Conservation (phyloP, 2,888 invertebrate species). For the Cheilosia pagana region DNA sequence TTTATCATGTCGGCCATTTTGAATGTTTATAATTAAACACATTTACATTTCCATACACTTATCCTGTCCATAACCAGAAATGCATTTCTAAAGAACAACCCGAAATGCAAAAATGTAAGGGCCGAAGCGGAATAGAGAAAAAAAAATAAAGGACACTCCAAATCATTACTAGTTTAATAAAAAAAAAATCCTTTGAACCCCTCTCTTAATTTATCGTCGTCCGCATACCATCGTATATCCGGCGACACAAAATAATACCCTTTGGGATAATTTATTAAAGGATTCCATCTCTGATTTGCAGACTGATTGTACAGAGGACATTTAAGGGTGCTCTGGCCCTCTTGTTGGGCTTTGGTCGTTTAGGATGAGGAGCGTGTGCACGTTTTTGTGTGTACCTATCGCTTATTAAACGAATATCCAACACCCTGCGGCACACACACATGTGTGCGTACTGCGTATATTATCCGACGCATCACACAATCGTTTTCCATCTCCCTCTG, state of each 20-base stretch:
- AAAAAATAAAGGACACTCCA: slow-evolving; percentile 47
- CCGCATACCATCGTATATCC: slow-evolving; percentile 27
- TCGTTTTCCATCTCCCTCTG: slow-evolving; percentile 10
- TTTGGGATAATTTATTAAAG: slow-evolving; percentile 67
- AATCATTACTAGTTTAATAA: slow-evolving; percentile 65
- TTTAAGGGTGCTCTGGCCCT: slow-evolving; percentile 32
- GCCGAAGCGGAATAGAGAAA: slow-evolving; percentile 20
- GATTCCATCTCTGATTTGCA: slow-evolving; percentile 66
- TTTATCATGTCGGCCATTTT: not conserved
- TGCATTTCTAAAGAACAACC: slow-evolving; percentile 9
- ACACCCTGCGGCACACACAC: slow-evolving; percentile 61
- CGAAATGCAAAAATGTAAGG: slow-evolving; percentile 44
- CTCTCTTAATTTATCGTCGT: slow-evolving; percentile 49
- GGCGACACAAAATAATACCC: slow-evolving; percentile 37
- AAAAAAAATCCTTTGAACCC: slow-evolving; percentile 33
- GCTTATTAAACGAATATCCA: slow-evolving; percentile 71
- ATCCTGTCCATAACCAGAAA: not conserved
- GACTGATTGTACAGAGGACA: slow-evolving; percentile 46
- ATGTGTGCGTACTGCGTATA: slow-evolving; percentile 44
- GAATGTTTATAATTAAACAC: not conserved
- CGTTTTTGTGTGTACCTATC: slow-evolving; percentile 26
- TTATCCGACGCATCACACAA: not conserved
- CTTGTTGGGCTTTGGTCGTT: slow-evolving; percentile 44
- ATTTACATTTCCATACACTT: not conserved
- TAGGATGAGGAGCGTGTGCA: slow-evolving; percentile 22